Conservation (phyloP, 1,140 invertebrate species). For the Ips nitidus region DNA sequence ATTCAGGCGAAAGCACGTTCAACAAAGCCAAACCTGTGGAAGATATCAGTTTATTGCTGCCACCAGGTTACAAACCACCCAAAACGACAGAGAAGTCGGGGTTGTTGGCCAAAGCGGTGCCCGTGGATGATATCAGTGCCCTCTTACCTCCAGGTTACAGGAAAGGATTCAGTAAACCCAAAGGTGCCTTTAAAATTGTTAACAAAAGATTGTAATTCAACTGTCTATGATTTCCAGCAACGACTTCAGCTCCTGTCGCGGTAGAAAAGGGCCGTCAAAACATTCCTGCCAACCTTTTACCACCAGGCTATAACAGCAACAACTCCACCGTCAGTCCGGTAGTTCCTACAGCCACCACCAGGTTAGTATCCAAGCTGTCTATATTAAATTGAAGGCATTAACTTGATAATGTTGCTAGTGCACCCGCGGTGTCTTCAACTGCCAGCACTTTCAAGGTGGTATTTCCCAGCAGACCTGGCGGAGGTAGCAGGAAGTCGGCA, state of each 20-base stretch:
- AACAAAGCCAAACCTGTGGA: constrained; percentile 42
- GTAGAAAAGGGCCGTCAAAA: constrained; percentile 12
- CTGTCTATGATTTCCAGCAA: constrained; percentile 5
- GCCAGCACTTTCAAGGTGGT: constrained; percentile 64
- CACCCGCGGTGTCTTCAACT: not conserved
- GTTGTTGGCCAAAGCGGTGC: constrained; percentile 10
- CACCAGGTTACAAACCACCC: constrained; percentile 56
- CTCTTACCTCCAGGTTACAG: constrained; percentile 62
- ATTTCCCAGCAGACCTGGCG: constrained; percentile 76
- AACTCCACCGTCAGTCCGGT: not conserved
- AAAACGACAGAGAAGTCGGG: constrained; percentile 49
- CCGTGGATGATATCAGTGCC: constrained; percentile 58
- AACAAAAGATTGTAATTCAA: not conserved
- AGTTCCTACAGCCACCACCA: constrained; percentile 36
- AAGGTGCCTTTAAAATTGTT: constrained; percentile 21
- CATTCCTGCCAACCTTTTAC: constrained; percentile 52
- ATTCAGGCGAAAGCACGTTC: constrained; percentile 24
- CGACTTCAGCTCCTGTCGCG: not conserved
- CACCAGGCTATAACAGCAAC: constrained; percentile 60
- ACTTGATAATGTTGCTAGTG: too few species aligned
- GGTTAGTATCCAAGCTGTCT: not conserved
- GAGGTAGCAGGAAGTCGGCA: constrained; percentile 57
- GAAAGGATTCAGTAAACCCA: constrained; percentile 40
- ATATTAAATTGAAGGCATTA: too few species aligned
- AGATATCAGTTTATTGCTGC: constrained; percentile 64